phyloP scores from a whole-genome alignment of 2,113 vertebrate species.

The Sceloporus tristichus region DNA sequence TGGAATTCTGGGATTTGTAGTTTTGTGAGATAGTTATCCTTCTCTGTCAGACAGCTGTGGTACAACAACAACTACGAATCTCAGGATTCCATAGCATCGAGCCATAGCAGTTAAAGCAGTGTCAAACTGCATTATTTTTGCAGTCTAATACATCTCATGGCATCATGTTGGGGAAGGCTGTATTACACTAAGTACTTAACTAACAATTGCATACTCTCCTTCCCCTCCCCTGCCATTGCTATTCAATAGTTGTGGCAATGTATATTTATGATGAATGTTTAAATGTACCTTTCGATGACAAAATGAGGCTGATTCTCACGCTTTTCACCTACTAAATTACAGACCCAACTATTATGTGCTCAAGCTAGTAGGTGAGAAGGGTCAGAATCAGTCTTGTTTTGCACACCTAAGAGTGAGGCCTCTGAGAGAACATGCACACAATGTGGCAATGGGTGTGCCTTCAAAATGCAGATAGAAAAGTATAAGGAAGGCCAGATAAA shows the following conservation, averaged over 20 bases:
- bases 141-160: too few species aligned
- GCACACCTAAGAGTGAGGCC: neutral
- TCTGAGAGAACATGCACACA: neutral
- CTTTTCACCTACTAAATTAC: neutral
- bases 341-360: neutral
- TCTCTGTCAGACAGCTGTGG: too few species aligned
- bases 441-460: neutral
- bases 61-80: too few species aligned
- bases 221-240: neutral
- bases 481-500: constrained; percentile 27
- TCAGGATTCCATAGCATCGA: too few species aligned
- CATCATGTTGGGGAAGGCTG: neutral
- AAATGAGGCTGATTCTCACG: too few species aligned
- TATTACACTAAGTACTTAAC: neutral
- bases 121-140: too few species aligned
- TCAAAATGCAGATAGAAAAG: constrained; percentile 30
- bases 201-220: neutral
- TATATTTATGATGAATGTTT: neutral
- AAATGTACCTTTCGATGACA: neutral
- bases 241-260: neutral
- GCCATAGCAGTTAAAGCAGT: too few species aligned
- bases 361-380: neutral
- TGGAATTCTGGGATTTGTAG: too few species aligned
- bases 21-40: neutral
- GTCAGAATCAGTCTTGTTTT: too few species aligned